Base-by-base conservation (phyloP, 2,113 vertebrate species). In the Actenoides hombroni region DNA sequence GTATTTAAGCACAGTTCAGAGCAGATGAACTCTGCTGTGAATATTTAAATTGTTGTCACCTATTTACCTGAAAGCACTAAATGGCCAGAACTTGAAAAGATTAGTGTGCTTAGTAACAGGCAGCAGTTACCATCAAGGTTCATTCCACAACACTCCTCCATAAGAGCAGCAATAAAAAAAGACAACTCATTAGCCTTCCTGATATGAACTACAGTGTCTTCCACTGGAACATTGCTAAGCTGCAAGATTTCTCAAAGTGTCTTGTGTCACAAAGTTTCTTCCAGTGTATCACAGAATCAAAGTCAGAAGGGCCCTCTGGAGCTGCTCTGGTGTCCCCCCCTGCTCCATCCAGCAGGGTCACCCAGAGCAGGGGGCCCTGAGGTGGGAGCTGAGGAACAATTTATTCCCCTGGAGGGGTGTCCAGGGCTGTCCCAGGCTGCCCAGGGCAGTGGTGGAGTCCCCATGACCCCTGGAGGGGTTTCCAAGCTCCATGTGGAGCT, bases 161-260 rank as follows among this genome's bases (percentile, higher is more conserved):
- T 33, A 3, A 3, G 2, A 39, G 5, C 3, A n/a, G 21, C 4
- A 37, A 39, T 4, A 35, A 39, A 37, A 33, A 39, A 42, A 24
- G 3, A 8, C 2, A 75, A 64, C 5, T 46, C 15, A 2, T 35
- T 29, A 6, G 33, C 35, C 8, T 6, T 42, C 20, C 21, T 18
- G 53, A 2, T 24, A 28, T 2, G 15, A 82, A 19, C 16, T 5
- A 5, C 2, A 5, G 21, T 3, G 9, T 3, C 10, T 63, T 29
- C 3, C 26, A 25, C 0, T 4, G 6, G 21, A 53, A 51, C 16
- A 7, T 0, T 3, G 48, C 31, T 7, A 18, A 63, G 8, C 14
- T 5, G 7, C 7, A 31, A 54, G 53, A n/a, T 40, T 51, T 29
- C 31, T 76, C 9, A 0, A 53, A 24, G 20, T 2, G n/a, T 3